A percentile compares a stretch with the other conserved stretches of the same genome.
Evolutionary conservation across 2,113 vertebrate species (phyloP).

Genomic region (Trematocara unimaculatum): DNA sequence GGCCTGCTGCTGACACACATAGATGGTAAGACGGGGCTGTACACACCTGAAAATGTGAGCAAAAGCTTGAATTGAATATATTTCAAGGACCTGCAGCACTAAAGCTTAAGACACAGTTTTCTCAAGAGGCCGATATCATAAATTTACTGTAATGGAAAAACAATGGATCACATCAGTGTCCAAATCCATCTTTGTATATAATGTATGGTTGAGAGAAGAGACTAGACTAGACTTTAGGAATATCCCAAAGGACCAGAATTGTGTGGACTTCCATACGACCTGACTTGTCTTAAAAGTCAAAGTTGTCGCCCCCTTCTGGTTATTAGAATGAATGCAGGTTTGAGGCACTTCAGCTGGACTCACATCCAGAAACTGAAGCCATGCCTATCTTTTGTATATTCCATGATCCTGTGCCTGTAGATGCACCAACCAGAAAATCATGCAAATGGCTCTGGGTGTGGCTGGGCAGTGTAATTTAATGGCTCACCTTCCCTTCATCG

Average conservation of each 20-base stretch:
- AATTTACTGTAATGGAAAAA: background rate
- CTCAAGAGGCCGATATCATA: background rate
- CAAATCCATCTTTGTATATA: background rate
- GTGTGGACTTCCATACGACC: background rate
- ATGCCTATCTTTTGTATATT: background rate
- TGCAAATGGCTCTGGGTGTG: background rate
- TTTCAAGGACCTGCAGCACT: background rate
- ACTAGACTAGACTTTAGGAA: background rate
- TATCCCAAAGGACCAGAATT: too few species aligned
- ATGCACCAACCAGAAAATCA: background rate
- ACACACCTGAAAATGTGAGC: constrained; percentile 73
- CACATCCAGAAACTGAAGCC: background rate
- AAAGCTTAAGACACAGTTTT: background rate
- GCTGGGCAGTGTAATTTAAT: background rate
- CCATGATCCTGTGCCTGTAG: background rate
- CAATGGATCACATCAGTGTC: background rate
- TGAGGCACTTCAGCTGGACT: background rate
- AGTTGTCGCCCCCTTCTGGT: background rate
- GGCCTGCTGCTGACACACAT: constrained; percentile 87
- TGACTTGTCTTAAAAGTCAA: background rate
- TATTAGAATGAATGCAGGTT: background rate
- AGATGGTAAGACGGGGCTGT: constrained; percentile 89
- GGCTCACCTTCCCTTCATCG: constrained; percentile 87
- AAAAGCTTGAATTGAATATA: background rate
- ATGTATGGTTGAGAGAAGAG: background rate